Percentiles rank a stretch among this genome's conserved stretches.
Evolutionary conservation across 2,113 vertebrate genomes (phyloP).

Genomic region (Pithys albifrons): DNA sequence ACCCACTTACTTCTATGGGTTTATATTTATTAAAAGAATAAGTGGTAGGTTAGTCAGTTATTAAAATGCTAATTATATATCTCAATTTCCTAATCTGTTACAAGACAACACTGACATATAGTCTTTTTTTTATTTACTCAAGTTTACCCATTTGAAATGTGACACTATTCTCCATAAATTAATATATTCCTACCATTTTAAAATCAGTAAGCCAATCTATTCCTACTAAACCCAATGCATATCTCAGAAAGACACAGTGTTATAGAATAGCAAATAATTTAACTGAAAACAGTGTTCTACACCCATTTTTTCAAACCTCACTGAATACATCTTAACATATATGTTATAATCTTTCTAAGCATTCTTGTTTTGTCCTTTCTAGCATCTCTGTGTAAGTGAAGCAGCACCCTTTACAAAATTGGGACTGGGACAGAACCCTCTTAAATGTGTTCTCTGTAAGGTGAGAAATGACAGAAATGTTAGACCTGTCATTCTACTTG

Average conservation of each 20-base stretch:
- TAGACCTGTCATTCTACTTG: neutral
- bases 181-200: neutral
- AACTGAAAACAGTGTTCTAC: neutral
- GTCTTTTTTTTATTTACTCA: neutral
- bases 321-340: neutral
- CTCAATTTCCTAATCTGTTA: neutral
- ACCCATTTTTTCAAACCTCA: neutral
- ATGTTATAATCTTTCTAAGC: neutral
- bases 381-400: neutral
- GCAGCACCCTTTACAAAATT: neutral
- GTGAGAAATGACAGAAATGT: neutral
- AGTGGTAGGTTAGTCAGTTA: neutral
- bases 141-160: neutral
- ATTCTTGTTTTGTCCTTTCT: neutral
- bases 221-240: neutral
- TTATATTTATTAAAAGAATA: neutral
- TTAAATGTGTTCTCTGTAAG: neutral
- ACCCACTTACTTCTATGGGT: neutral
- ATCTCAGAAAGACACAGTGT: neutral
- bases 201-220: neutral
- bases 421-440: neutral
- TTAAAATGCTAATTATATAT: constrained; percentile 3
- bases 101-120: neutral
- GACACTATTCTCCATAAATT: neutral
- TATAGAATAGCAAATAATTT: neutral